Evolutionary conservation across 2,888 invertebrate genomes (phyloP).

Genomic region (Himalopsyche anomala): DNA sequence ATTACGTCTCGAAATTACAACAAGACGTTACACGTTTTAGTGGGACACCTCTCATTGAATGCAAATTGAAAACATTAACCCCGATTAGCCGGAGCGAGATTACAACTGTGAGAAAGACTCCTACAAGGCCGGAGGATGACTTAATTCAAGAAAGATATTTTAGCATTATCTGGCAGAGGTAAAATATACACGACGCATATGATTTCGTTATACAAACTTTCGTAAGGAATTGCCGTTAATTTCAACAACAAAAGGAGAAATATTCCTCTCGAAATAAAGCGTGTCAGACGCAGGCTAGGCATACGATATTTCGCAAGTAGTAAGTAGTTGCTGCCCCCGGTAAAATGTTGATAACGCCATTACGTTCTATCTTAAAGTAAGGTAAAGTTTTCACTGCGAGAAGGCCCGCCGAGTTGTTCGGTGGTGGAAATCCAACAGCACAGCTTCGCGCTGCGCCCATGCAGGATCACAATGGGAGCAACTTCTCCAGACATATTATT

Average conservation of each 20-base stretch:
- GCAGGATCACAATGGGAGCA: conserved; percentile 44
- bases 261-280: not conserved
- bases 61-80: too few relatives aligned
- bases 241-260: conserved; percentile 20
- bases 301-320: not conserved
- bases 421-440: not conserved
- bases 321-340: not conserved
- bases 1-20: too few relatives aligned
- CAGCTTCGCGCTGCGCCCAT: not conserved
- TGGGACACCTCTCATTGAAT: too few relatives aligned
- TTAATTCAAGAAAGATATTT: too few relatives aligned
- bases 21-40: too few relatives aligned
- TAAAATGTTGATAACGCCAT: conserved; percentile 53
- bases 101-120: too few relatives aligned
- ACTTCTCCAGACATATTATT: conserved; percentile 38
- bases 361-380: conserved; percentile 43
- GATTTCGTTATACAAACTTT: not conserved
- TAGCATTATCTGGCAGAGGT: too few relatives aligned
- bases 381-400: conserved; percentile 44
- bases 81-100: too few relatives aligned
- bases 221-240: not conserved
- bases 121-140: too few relatives aligned
- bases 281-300: not conserved
- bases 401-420: conserved; percentile 38
- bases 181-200: too few relatives aligned